Evolutionary conservation across 2,113 vertebrate species (phyloP).

Genomic region (Jaculus jaculus): DNA sequence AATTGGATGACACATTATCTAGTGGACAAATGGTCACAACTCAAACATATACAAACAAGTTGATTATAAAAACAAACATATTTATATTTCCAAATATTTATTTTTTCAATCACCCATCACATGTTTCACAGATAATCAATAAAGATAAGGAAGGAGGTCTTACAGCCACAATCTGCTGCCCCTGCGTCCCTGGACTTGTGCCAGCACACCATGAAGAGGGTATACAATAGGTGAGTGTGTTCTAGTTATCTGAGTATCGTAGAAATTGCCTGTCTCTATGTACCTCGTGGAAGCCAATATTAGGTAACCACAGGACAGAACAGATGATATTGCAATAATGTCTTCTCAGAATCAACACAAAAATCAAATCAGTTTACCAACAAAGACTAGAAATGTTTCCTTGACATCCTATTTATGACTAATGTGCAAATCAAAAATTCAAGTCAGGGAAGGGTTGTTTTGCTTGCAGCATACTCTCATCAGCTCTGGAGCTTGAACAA

Average conservation of each 20-base stretch:
- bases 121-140: constrained; percentile 1
- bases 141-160: not conserved
- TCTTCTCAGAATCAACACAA: constrained; percentile 25
- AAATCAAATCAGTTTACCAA: not conserved
- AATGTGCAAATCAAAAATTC: not conserved
- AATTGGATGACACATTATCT: not conserved
- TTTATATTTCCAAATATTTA: not conserved
- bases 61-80: constrained; percentile 28
- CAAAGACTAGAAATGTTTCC: not conserved
- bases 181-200: not conserved
- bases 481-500: not conserved
- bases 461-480: not conserved
- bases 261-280: not conserved
- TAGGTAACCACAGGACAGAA: not conserved
- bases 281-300: not conserved
- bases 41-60: constrained; percentile 4
- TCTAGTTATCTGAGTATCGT: not conserved
- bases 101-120: not conserved
- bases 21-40: constrained; percentile 14
- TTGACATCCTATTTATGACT: not conserved
- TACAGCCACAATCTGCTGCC: not conserved
- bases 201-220: not conserved
- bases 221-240: too few relatives aligned
- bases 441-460: not conserved
- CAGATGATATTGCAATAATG: not conserved